phyloP scores from a whole-genome alignment of 2,888 invertebrate species.

The Nomada goodeniana region DNA sequence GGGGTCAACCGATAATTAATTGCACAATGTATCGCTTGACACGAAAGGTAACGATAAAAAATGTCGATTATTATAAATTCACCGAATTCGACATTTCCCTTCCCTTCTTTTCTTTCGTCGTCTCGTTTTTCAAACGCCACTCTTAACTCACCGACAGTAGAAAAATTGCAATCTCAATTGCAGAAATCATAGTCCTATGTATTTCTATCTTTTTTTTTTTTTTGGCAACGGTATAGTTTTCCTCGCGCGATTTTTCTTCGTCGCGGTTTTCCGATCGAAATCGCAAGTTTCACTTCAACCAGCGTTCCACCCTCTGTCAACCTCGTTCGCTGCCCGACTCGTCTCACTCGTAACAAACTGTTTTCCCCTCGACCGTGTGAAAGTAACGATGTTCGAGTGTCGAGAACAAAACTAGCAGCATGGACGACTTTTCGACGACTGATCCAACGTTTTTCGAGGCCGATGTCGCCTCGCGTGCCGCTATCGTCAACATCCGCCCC shows the following conservation, averaged over 20 bases:
- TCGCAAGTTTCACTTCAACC: too few species aligned
- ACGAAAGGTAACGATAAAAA: too few species aligned
- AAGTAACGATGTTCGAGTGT: not conserved
- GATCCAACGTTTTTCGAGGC: conserved; percentile 30
- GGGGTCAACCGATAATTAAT: not conserved
- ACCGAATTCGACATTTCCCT: too few species aligned
- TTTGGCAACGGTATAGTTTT: not conserved
- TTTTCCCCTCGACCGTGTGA: not conserved
- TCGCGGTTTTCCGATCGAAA: not conserved
- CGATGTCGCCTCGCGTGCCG: conserved; percentile 1
- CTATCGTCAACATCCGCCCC: conserved; percentile 41
- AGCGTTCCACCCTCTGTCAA: not conserved
- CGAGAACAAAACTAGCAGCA: conserved; percentile 7
- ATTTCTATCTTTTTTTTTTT: not conserved
- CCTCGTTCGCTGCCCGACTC: not conserved
- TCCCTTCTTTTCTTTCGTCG: too few species aligned
- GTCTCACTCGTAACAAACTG: not conserved
- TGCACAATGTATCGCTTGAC: not conserved
- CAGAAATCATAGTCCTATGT: not conserved
- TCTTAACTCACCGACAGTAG: conserved; percentile 14
- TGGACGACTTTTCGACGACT: conserved; percentile 19
- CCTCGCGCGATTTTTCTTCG: not conserved
- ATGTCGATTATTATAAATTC: too few species aligned
- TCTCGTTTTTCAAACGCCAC: not conserved
- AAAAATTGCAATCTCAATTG: not conserved